phyloP scores from a whole-genome alignment of 2,113 vertebrate genomes.

The Anarhynchus alexandrinus region DNA sequence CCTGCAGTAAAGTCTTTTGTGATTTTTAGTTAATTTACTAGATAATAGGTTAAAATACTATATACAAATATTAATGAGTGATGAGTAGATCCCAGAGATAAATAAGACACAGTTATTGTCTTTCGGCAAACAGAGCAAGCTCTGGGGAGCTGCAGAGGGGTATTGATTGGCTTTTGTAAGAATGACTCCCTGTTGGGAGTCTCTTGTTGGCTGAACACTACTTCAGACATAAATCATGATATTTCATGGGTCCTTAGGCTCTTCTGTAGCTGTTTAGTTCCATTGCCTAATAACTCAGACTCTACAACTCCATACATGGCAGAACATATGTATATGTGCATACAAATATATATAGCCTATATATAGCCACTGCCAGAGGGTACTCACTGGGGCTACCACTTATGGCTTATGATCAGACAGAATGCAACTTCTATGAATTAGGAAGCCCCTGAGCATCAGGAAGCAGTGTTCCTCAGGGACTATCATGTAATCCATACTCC shows the following conservation, averaged over 20 bases:
- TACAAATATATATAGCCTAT: rapidly evolving
- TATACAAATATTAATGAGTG: neutral
- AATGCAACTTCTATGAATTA: neutral
- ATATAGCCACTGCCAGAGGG: neutral
- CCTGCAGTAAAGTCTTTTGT: neutral
- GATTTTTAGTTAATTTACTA: neutral
- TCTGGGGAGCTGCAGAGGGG: neutral
- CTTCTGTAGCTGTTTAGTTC: neutral
- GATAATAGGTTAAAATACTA: neutral
- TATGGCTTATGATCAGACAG: neutral
- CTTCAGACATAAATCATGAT: neutral
- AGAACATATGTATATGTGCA: neutral
- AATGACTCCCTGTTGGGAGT: neutral
- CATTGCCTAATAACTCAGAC: neutral
- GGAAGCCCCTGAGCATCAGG: neutral
- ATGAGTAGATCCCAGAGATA: neutral
- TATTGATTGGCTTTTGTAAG: neutral
- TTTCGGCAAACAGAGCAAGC: neutral
- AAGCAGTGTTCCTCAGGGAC: neutral
- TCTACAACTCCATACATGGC: neutral
- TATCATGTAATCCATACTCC: neutral
- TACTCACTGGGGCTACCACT: neutral
- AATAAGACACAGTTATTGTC: neutral
- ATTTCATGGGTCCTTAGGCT: neutral
- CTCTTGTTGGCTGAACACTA: neutral